These are phyloP conservation scores for Chaetura pelagica DNA, from an alignment of 2,113 vertebrate genomes.

Conservation along the genomic window DNA sequence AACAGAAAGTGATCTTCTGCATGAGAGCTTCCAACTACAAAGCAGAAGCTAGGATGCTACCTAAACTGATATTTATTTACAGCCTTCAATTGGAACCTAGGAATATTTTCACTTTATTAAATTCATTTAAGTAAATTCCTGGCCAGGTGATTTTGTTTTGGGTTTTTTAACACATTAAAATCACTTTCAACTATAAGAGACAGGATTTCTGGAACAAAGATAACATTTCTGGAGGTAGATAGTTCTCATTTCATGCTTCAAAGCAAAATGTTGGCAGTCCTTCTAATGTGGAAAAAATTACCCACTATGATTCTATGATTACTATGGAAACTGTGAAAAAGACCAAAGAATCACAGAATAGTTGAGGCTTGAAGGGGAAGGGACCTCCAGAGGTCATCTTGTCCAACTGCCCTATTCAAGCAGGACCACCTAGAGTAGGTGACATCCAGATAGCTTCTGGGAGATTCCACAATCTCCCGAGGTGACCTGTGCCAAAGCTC, in stretches of 20 bases:
- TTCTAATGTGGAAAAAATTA: neutral
- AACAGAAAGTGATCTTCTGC: neutral
- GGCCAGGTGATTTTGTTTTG: neutral
- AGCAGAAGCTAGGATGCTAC: neutral
- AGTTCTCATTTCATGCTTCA: neutral
- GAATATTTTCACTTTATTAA: neutral
- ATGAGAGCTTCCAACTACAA: neutral
- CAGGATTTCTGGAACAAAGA: neutral
- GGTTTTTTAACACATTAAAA: too few species aligned
- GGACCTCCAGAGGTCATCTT: neutral
- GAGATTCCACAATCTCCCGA: neutral
- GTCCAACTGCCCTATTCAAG: neutral
- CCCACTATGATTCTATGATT: neutral
- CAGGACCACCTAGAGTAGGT: neutral
- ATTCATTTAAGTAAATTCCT: neutral
- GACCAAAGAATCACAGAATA: neutral
- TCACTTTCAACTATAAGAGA: neutral
- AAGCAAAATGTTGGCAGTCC: neutral
- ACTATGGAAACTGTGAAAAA: neutral
- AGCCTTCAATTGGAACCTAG: neutral
- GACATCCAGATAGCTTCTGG: neutral
- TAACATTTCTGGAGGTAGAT: neutral
- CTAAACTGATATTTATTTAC: neutral
- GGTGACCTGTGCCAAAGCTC: neutral
- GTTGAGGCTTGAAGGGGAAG: neutral